phyloP scores from a whole-genome alignment of 2,888 invertebrate genomes.

The Panzeria rudis region DNA sequence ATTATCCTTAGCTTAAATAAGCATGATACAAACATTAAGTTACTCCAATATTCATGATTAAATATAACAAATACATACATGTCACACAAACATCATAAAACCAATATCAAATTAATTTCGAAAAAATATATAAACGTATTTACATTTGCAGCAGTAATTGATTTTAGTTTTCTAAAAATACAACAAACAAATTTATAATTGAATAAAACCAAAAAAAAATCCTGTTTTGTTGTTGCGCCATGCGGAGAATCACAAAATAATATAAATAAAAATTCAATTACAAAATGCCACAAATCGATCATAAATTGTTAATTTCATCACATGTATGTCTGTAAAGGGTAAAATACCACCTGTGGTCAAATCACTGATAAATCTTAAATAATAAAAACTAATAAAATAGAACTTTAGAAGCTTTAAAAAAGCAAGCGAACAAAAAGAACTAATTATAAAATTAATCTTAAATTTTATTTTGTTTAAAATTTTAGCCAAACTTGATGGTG shows the following conservation, averaged over 20 bases:
- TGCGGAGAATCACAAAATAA: not conserved
- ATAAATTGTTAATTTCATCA: constrained; percentile 54
- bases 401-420: not conserved
- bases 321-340: not conserved
- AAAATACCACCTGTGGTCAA: constrained; percentile 32
- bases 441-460: not conserved
- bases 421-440: not conserved
- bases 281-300: constrained; percentile 57
- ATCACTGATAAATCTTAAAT: constrained; percentile 4
- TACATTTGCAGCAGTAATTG: not conserved
- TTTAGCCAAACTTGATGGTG: constrained; percentile 97
- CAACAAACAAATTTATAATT: constrained; percentile 11
- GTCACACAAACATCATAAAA: not conserved
- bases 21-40: not conserved
- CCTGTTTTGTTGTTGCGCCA: not conserved
- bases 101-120: not conserved
- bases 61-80: too few relatives aligned
- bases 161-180: not conserved
- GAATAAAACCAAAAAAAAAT: not conserved
- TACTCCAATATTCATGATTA: not conserved
- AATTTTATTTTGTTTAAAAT: constrained; percentile 34
- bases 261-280: constrained; percentile 37
- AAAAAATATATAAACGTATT: not conserved
- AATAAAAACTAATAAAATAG: not conserved
- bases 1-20: not conserved